Evolutionary conservation across 2,888 invertebrate species (phyloP), one percentile per base, ranked within the genome.

Genomic region (Hypena proboscidalis): DNA sequence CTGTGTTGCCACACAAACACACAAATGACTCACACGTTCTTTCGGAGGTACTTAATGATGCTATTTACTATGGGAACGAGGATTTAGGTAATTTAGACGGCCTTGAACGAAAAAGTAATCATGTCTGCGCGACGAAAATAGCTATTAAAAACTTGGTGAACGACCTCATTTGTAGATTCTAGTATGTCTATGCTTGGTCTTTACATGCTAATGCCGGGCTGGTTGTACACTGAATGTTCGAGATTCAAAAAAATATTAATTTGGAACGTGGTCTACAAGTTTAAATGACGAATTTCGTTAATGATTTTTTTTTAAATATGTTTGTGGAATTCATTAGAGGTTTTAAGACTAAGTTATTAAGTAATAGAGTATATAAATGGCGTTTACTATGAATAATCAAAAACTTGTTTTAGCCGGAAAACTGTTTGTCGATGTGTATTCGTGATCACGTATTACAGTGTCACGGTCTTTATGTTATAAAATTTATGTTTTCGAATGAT

Each of bases 1-100:
- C 69, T 65, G 68, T 74, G 78, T 78, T 77, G 59, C 76, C 69
- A 74, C 73, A 77, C 72, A 68, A 53, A 59, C 50, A 63, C 77
- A n/a, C n/a, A n/a, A 67, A 77, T 80, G 74, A 79, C 49, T 80
- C 74, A 80, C 73, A 68, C 70, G 70, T 74, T 71, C 73, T 72
- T 69, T 64, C 53, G 69, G 69, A 72, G 63, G 62, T 69, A 60
- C 58, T 49, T 49, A 61, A 61, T 73, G 58, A 64, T 54, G 50
- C 54, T 48, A 48, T 52, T 58, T 59, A 54, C 42, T 57, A 49
- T 46, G 51, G 51, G 50, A 63, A 55, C 56, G 65, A 70, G 63
- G 70, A 70, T 70, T 73, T 67, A 37, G 61, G 67, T 66, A 70
- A 67, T 64, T 58, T 48, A 19, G 9, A 35, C 19, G 42, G 42